Percentiles rank a stretch among this genome's conserved stretches.
phyloP scores from a whole-genome alignment of 1,140 invertebrate genomes.

The Drosophila sulfurigaster region DNA sequence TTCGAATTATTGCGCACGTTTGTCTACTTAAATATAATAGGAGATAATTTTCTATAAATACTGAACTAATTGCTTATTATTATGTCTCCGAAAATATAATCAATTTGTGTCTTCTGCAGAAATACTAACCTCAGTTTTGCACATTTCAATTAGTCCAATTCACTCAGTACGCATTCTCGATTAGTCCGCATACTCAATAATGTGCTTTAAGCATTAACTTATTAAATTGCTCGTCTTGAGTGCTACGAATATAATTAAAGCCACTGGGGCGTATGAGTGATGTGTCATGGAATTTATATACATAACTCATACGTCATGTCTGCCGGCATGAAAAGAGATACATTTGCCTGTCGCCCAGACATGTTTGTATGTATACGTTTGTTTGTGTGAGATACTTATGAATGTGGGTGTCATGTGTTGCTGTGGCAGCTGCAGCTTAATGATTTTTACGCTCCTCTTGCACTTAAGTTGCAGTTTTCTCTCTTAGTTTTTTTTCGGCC shows the following conservation, averaged over 20 bases:
- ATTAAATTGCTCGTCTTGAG: slow-evolving; percentile 32
- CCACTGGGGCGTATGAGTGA: slow-evolving; percentile 60
- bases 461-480: slow-evolving; percentile 72
- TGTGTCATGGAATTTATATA: slow-evolving; percentile 67
- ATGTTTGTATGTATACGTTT: slow-evolving; percentile 24
- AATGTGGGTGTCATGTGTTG: slow-evolving; percentile 22
- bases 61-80: slow-evolving; percentile 6
- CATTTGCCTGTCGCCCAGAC: slow-evolving; percentile 28
- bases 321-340: slow-evolving; percentile 41
- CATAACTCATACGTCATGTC: slow-evolving; percentile 75
- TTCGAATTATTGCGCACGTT: not conserved
- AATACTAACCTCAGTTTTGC: slow-evolving; percentile 1
- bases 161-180: too few species aligned
- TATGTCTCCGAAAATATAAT: slow-evolving; percentile 10
- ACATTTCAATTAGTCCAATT: not conserved
- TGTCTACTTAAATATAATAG: not conserved
- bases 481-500: slow-evolving; percentile 30
- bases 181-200: not conserved
- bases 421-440: slow-evolving; percentile 70
- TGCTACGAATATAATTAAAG: slow-evolving; percentile 59
- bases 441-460: slow-evolving; percentile 73
- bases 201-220: slow-evolving; percentile 10
- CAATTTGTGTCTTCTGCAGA: slow-evolving; percentile 10
- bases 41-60: not conserved
- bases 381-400: slow-evolving; percentile 16